Base-by-base conservation (phyloP, 2,888 invertebrate genomes). In the Leucophenga maculata region DNA sequence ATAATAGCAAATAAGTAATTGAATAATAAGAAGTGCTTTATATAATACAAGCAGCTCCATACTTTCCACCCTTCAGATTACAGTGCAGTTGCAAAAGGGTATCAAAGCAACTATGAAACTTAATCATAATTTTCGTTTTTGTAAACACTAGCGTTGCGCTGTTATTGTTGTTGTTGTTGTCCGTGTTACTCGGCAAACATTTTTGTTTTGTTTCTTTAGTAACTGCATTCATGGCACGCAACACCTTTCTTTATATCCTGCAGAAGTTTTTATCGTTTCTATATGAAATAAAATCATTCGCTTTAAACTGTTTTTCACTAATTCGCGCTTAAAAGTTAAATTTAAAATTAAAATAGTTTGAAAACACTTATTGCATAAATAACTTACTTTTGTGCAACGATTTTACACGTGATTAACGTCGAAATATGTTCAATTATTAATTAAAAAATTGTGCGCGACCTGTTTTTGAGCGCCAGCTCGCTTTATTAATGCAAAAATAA, bases 371-470 rank as follows among this genome's bases (percentile, higher is more conserved):
- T 59, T 32, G 16, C 32, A 22, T 16, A 59, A 14, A 59, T 32
- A 8, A 16, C 54, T 22, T 14, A 54, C 74, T 73, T 26, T 22
- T 9, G 18, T 39, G 57, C 68, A 71, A 72, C 72, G 73, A 73
- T 75, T 79, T 39, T 73, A 64, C 73, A 74, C 73, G 73, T 77
- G 77, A 80, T 80, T 78, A 79, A 78, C 78, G 77, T 69, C 50
- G 65, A 72, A 76, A 81, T 75, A 75, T 83, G 75, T 76, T 78
- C 44, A 77, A 78, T 76, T 77, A 78, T 77, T 78, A 78, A 79
- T 78, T 78, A 73, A 20, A 72, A 72, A 64, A 70, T 73, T 31
- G 22, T 32, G 39, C 55, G 54, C 66, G 48, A 13, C 52, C 26
- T 50, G 26, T 26, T 26, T 26, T 8, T 3, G 11, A 39, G 39